Evolutionary conservation across 2,888 invertebrate species (phyloP).

Genomic region (Latrodectus hesperus): DNA sequence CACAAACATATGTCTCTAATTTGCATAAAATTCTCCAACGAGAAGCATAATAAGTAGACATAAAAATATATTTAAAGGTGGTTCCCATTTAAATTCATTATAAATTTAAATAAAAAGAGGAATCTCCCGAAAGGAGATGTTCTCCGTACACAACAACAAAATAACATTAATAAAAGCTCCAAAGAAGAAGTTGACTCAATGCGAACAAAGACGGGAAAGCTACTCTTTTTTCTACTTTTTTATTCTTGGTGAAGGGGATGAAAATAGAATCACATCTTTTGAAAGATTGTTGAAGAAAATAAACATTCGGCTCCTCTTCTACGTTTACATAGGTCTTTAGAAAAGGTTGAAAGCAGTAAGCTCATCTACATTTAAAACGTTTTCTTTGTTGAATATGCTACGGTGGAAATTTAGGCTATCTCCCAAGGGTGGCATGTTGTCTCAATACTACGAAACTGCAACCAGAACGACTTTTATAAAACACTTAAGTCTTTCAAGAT

Average conservation of each 20-base stretch:
- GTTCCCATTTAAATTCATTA: constrained; percentile 2
- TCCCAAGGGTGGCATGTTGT: constrained; percentile 21
- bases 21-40: neutral
- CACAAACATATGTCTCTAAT: neutral
- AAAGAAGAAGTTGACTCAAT: neutral
- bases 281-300: constrained; percentile 59
- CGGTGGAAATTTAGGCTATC: neutral
- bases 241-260: neutral
- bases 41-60: neutral
- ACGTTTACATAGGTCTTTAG: constrained; percentile 40
- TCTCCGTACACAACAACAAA: neutral
- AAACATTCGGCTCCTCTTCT: constrained; percentile 21
- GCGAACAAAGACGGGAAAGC: neutral
- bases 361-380: constrained; percentile 62
- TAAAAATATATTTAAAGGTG: neutral
- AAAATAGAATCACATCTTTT: constrained; percentile 56
- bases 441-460: constrained; percentile 26
- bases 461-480: constrained; percentile 47
- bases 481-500: constrained; percentile 29
- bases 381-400: constrained; percentile 55
- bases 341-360: constrained; percentile 34
- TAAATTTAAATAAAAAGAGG: neutral
- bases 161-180: neutral
- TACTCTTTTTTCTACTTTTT: neutral
- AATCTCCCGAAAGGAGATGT: neutral